A percentile compares a stretch with the other conserved stretches of the same genome.
Evolutionary conservation across 2,113 vertebrate genomes (phyloP).

Genomic region (Gadus macrocephalus): DNA sequence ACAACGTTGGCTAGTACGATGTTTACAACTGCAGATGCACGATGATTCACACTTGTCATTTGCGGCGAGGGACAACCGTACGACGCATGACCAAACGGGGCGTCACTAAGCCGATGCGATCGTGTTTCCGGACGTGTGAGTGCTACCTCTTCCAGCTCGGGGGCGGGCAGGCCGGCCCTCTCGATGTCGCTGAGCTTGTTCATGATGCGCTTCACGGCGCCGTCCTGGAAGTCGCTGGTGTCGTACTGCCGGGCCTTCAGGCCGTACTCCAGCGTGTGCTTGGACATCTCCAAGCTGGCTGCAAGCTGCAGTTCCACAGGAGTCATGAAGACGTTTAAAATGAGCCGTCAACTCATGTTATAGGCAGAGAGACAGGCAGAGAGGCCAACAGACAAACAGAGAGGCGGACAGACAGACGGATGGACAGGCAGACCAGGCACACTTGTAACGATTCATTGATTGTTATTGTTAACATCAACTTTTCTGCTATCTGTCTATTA

Average conservation of each 20-base stretch:
- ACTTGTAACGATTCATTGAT: too few species aligned
- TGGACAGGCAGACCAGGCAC: not conserved
- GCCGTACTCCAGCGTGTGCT: slow-evolving; percentile 82
- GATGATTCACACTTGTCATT: too few species aligned
- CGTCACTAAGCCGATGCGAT: not conserved
- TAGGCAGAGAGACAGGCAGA: slow-evolving; percentile 2
- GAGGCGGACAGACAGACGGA: not conserved
- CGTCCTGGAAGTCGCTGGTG: slow-evolving; percentile 82
- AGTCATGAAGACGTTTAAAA: slow-evolving; percentile 10
- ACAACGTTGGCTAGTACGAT: too few species aligned
- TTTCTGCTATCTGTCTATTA: too few species aligned
- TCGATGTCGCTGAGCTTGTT: slow-evolving; percentile 88
- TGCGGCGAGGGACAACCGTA: too few species aligned
- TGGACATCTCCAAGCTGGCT: slow-evolving; percentile 82
- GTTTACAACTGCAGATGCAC: too few species aligned
- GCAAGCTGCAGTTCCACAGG: slow-evolving; percentile 70
- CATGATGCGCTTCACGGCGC: slow-evolving; percentile 76
- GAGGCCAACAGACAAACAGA: not conserved
- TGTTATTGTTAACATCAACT: too few species aligned
- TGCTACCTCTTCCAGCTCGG: slow-evolving; percentile 82
- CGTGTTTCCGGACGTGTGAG: not conserved
- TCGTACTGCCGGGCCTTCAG: slow-evolving; percentile 79
- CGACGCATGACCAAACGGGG: too few species aligned
- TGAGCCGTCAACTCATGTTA: too few species aligned
- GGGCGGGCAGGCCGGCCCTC: slow-evolving; percentile 74